Evolutionary conservation across 2,113 vertebrate genomes (phyloP).

Genomic region (Cacatua alba): DNA sequence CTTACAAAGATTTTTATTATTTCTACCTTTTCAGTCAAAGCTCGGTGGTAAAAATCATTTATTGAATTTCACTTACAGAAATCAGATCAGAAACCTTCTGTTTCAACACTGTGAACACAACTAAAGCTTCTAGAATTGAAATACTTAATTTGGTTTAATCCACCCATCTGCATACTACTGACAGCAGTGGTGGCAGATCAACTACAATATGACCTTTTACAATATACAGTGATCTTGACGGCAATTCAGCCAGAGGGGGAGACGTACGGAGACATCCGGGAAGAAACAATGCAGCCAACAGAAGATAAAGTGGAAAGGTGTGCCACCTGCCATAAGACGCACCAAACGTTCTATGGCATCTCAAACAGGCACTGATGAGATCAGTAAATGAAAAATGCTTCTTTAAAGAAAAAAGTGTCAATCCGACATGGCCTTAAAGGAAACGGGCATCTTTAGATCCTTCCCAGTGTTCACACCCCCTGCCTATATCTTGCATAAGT

Average conservation of each 20-base stretch:
- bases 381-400: not conserved
- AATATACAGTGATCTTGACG: not conserved
- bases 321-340: not conserved
- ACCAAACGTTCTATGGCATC: not conserved
- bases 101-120: not conserved
- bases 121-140: not conserved
- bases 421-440: not conserved
- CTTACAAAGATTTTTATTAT: not conserved
- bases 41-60: not conserved
- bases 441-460: not conserved
- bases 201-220: not conserved
- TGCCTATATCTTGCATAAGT: not conserved
- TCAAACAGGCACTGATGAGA: not conserved
- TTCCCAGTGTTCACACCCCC: accelerated
- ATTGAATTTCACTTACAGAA: not conserved
- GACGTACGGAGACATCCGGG: not conserved
- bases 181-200: not conserved
- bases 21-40: not conserved
- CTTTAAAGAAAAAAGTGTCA: not conserved
- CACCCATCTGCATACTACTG: not conserved
- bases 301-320: not conserved
- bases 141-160: not conserved
- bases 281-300: not conserved
- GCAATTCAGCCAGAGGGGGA: not conserved
- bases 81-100: not conserved